These are phyloP conservation scores for Probosciger aterrimus DNA, from an alignment of 2,113 vertebrate species.

Conservation along the genomic window DNA sequence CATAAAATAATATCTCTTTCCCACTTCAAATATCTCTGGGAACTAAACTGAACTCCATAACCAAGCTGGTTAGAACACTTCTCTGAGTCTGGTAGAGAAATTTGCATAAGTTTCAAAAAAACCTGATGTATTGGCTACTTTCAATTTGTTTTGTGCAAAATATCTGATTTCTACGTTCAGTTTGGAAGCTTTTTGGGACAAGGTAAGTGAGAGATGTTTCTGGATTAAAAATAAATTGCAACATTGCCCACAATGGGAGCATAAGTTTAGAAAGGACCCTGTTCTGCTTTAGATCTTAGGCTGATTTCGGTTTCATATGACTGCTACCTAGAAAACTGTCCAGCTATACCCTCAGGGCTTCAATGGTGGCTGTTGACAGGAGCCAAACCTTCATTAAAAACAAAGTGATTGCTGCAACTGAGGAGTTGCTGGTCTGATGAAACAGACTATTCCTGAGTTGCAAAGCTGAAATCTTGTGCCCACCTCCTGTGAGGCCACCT, in stretches of 20 bases:
- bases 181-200: background rate
- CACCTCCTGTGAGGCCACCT: constrained; percentile 15
- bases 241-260: background rate
- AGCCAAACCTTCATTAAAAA: background rate
- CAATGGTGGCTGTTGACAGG: background rate
- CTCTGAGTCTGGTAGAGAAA: background rate
- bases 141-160: background rate
- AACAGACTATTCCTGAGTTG: background rate
- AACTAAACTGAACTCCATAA: background rate
- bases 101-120: background rate
- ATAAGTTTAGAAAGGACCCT: background rate
- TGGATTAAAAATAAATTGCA: background rate
- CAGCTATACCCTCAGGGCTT: background rate
- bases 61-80: background rate
- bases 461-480: background rate
- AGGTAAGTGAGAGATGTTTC: background rate
- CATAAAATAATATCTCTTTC: background rate
- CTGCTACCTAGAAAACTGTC: background rate
- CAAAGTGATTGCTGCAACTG: background rate
- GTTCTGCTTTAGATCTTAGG: background rate
- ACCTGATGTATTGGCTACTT: background rate
- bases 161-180: background rate
- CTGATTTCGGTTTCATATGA: background rate
- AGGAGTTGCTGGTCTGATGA: background rate
- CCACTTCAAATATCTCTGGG: background rate